Base-by-base conservation (phyloP, 2,888 invertebrate species). In the Smittia aterrima region DNA sequence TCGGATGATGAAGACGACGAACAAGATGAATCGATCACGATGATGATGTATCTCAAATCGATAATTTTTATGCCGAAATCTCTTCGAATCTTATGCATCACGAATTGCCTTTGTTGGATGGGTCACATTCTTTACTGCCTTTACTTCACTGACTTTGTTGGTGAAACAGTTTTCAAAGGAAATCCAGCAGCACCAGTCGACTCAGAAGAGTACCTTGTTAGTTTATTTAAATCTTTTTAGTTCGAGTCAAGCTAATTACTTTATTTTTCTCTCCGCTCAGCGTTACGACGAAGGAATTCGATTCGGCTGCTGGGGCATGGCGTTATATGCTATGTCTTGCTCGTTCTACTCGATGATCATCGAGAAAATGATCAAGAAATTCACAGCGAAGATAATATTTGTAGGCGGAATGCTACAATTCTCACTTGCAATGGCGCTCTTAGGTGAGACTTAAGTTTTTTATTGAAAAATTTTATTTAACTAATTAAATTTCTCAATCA, bases 81-180 rank as follows among this genome's bases (percentile, higher is more conserved):
- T 0, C 82, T 89, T 78, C 79, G 85, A 62, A 83, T 87, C 75
- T 80, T 89, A 73, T 88, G 88, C 74, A 76, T 87, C 32, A 88
- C 88, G 1, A 88, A 89, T 80, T 83, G 88, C 0, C 85, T 88
- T 77, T 87, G 87, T 77, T 89, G 89, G 88, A 88, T 88, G 87
- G 86, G 87, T 0, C 84, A 89, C 75, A 85, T 89, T n/a, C 87
- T 88, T 77, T 89, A 89, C 78, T 88, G 88, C 0, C 81, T 89
- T 9, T 89, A 88, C 79, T 89, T 89, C 78, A 89, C 89, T 0
- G 88, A 89, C 80, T 89, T 88, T 79, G 89, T 89, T 0, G 89
- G 88, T 0, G 87, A 89, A 79, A 84, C 86, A 0, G 86, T 88
- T 1, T 88, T 85, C 77, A 81, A 82, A 7, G 88, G 87, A 0